A percentile compares a stretch with the other conserved stretches of the same genome.
Evolutionary conservation across 2,797 vertebrate species (phyloP).

Genomic region (Pangasius djambal): DNA sequence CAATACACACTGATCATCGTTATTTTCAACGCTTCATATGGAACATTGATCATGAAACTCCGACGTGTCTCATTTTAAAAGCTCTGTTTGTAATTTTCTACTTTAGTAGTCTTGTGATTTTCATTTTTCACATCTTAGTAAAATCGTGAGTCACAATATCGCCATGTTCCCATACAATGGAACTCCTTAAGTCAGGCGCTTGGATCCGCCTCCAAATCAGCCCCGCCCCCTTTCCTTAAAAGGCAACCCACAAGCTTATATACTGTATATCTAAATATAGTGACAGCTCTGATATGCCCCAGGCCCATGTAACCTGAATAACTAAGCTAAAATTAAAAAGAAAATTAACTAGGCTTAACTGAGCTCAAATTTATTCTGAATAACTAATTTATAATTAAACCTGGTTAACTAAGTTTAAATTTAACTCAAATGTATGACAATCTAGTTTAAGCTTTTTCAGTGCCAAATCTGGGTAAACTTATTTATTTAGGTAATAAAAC

Average conservation of each 20-base stretch:
- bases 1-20: not conserved
- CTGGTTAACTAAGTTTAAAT: not conserved
- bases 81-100: not conserved
- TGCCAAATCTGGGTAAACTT: not conserved
- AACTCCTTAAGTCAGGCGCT: not conserved
- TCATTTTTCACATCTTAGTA: not conserved
- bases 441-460: not conserved
- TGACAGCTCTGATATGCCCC: not conserved
- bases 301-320: not conserved
- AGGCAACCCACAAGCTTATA: not conserved
- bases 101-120: not conserved
- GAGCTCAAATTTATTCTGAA: not conserved
- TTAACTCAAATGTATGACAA: not conserved
- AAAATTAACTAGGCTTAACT: not conserved
- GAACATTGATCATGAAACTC: not conserved
- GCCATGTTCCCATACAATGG: not conserved
- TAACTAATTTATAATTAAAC: not conserved
- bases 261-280: not conserved
- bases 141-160: not conserved
- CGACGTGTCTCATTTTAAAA: too few relatives aligned
- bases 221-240: not conserved
- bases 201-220: not conserved
- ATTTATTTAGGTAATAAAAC: not conserved
- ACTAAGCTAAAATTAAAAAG: not conserved
- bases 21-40: not conserved